Base-by-base conservation (phyloP, 2,113 vertebrate species). In the Clinocottus analis region DNA sequence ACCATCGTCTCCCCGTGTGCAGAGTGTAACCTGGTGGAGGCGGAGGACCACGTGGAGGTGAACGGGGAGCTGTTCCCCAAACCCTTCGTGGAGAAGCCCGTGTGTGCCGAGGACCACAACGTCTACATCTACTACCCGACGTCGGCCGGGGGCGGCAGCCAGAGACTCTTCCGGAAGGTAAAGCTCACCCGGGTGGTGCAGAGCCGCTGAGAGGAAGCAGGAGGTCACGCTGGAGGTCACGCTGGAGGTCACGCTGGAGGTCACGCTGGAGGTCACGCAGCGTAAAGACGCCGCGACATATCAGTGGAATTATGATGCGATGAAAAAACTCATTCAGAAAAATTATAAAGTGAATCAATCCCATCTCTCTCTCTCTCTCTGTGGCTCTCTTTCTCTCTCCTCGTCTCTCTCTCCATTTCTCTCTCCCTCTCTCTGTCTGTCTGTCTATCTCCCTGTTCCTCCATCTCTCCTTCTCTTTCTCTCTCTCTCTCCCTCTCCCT, bases 51-150 rank as follows among this genome's bases (percentile, higher is more conserved):
- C 0, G 97, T 99, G 21, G 98, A 99, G 91, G 97, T 99, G 25
- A 98, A 99, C 0, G 97, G 97, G 55, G 96, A 97, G 65, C 92
- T 98, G 72, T 99, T 99, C 89, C 97, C 95, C 2, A 99, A 99
- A 92, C 98, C 98, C 0, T 99, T 99, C 84, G 98, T 99, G 75
- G 98, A 99, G 94, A 99, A 99, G 87, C 98, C 97, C 0, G 98
- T 99, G 86, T 98, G 96, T 19, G 98, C 98, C 0, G 98, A 99
- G 84, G 98, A 99, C 93, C 98, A 99, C 93, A 99, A 99, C 0
- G 98, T 99, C 75, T 99, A 99, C 82, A 99, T 99, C 89, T 99
- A 99, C 91, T 99, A 99, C 89, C 98, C 98, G 0, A 98, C 97
- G 0, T 97, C 98, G 6, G 98, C 98, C 0, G 98, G 98, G 0